These are phyloP conservation scores for Aplocera efformata DNA, from an alignment of 2,888 invertebrate genomes.

Conservation along the genomic window DNA sequence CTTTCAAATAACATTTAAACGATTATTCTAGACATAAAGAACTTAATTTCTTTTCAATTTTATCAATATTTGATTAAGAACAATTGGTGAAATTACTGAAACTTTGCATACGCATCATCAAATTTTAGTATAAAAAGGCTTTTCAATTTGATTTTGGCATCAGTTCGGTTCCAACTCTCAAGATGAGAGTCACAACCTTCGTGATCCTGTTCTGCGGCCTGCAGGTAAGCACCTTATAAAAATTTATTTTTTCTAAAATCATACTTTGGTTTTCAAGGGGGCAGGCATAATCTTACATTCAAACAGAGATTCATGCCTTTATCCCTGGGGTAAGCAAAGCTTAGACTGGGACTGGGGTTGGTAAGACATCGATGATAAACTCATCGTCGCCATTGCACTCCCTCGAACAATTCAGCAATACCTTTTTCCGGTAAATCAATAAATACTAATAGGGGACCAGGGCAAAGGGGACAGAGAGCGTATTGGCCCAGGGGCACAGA, in stretches of 20 bases:
- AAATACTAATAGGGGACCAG: too few species aligned
- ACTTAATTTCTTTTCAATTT: conserved; percentile 36
- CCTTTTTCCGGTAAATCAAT: too few species aligned
- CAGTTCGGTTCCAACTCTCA: conserved; percentile 73
- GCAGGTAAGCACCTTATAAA: conserved; percentile 53
- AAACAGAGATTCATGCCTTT: too few species aligned
- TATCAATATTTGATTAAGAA: conserved; percentile 45
- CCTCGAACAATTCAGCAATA: too few species aligned
- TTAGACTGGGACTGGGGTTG: too few species aligned
- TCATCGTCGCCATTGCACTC: too few species aligned
- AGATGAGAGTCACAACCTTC: conserved; percentile 68
- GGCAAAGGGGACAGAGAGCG: too few species aligned
- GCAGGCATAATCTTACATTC: too few species aligned
- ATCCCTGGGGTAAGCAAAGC: too few species aligned
- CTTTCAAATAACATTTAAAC: conserved; percentile 36
- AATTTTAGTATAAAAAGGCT: conserved; percentile 56
- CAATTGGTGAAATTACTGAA: conserved; percentile 25
- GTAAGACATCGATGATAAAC: too few species aligned
- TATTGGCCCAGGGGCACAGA: too few species aligned
- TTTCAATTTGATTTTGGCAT: conserved; percentile 37
- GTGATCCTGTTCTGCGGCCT: conserved; percentile 72
- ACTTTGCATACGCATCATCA: conserved; percentile 29
- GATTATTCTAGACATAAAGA: conserved; percentile 46
- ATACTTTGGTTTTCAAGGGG: too few species aligned
- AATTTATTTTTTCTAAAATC: conserved; percentile 2